phyloP scores from a whole-genome alignment of 2,888 invertebrate genomes.

The Drosophila suboccidentalis region DNA sequence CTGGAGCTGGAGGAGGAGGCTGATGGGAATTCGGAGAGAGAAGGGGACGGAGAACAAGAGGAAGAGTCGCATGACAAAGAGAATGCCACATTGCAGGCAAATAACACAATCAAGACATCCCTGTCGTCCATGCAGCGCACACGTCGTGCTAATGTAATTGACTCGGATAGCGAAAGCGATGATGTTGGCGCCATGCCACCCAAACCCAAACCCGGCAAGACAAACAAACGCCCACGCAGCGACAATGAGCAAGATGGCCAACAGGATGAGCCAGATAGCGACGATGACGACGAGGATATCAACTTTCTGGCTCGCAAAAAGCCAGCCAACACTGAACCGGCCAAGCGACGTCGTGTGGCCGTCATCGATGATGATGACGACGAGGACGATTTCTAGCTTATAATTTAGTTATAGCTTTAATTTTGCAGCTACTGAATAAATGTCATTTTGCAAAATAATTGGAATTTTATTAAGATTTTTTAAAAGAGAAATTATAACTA shows the following conservation, averaged over 20 bases:
- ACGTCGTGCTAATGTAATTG: conserved; percentile 84
- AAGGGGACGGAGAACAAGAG: conserved; percentile 28
- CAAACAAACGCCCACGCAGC: conserved; percentile 78
- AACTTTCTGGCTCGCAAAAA: conserved; percentile 82
- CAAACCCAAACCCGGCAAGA: conserved; percentile 48
- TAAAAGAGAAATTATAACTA: too few relatives aligned
- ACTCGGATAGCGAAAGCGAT: conserved; percentile 83
- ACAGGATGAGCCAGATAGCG: conserved; percentile 39
- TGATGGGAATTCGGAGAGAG: background rate
- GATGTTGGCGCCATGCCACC: conserved; percentile 57
- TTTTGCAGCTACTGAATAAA: conserved; percentile 49
- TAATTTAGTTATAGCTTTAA: conserved; percentile 36
- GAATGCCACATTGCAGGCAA: conserved; percentile 62
- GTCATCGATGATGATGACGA: conserved; percentile 84
- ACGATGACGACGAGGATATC: conserved; percentile 78
- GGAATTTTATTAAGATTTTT: conserved; percentile 21
- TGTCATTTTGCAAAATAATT: conserved; percentile 49
- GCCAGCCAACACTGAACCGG: conserved; percentile 64
- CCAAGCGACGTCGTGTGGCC: conserved; percentile 84
- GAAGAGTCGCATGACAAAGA: conserved; percentile 48
- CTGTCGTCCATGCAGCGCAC: conserved; percentile 67
- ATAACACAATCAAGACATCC: conserved; percentile 63
- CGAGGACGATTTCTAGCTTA: conserved; percentile 75
- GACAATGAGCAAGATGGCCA: conserved; percentile 60
- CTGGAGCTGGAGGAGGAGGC: conserved; percentile 78